Evolutionary conservation across 2,113 vertebrate species (phyloP).

Genomic region (Sinocyclocheilus maitianheensis): DNA sequence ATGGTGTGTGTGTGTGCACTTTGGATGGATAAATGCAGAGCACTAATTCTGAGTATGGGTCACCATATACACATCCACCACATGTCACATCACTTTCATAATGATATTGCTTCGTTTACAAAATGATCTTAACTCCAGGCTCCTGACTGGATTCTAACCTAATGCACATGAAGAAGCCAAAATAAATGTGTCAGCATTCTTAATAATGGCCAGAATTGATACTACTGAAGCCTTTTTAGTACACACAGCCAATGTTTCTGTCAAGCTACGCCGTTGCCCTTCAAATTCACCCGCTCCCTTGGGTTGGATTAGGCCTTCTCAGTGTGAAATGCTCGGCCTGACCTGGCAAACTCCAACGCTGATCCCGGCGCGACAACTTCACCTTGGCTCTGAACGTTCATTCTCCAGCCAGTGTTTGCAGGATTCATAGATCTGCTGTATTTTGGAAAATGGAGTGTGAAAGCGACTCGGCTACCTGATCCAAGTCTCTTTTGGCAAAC

Average conservation of each 20-base stretch:
- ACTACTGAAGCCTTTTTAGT: neutral
- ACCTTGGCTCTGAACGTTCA: neutral
- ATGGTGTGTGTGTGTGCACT: too few species aligned
- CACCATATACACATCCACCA: too few species aligned
- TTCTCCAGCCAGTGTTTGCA: slow-evolving; percentile 19
- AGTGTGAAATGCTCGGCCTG: neutral
- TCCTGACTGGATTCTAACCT: neutral
- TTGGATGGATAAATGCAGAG: too few species aligned
- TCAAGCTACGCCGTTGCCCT: neutral
- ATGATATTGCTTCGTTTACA: neutral
- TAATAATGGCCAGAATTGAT: neutral
- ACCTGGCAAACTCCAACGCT: slow-evolving; percentile 1
- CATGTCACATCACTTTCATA: too few species aligned
- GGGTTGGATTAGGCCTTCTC: neutral
- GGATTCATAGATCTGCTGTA: neutral
- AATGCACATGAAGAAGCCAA: neutral
- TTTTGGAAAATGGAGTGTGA: slow-evolving; percentile 27
- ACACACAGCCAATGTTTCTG: neutral
- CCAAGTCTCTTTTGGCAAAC: slow-evolving; percentile 21
- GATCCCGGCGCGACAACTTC: neutral
- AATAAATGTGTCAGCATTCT: neutral
- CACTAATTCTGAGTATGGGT: too few species aligned
- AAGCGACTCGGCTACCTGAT: slow-evolving; percentile 14
- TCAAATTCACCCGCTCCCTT: neutral
- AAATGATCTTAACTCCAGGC: neutral